These are phyloP conservation scores for Otis tarda DNA, from an alignment of 2,113 vertebrate genomes.

Conservation along the genomic window DNA sequence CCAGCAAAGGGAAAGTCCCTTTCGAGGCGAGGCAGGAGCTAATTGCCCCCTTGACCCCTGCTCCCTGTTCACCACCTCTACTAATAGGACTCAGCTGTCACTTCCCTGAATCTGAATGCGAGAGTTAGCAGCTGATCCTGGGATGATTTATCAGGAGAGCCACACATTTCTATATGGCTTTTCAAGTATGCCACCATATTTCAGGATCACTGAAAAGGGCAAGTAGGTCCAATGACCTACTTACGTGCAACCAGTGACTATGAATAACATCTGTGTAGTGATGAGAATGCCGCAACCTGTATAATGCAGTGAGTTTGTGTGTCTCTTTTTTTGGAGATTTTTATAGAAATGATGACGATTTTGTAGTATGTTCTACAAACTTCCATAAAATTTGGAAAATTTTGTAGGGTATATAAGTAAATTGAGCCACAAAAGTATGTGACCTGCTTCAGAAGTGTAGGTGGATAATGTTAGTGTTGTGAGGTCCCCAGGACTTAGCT, in stretches of 20 bases:
- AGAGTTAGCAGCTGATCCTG: slow-evolving; percentile 22
- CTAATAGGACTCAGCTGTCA: slow-evolving; percentile 45
- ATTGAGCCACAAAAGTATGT: neutral
- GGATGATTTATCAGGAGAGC: slow-evolving; percentile 38
- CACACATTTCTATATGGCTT: neutral
- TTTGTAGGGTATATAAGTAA: neutral
- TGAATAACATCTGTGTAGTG: neutral
- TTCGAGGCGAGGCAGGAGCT: neutral
- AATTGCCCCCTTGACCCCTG: neutral
- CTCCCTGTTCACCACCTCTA: neutral
- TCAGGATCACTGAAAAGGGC: slow-evolving; percentile 64
- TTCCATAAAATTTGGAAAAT: neutral
- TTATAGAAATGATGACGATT: neutral
- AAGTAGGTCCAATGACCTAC: slow-evolving; percentile 47
- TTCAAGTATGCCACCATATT: slow-evolving; percentile 39
- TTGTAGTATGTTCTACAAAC: neutral
- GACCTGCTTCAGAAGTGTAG: neutral
- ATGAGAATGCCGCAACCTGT: neutral
- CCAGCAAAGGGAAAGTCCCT: neutral
- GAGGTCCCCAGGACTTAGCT: neutral
- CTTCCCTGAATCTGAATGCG: slow-evolving; percentile 17
- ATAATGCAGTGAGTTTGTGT: neutral
- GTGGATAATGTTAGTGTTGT: neutral
- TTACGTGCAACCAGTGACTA: neutral
- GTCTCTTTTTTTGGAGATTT: neutral